A percentile compares a stretch with the other conserved stretches of the same genome.
Conservation (phyloP, 2,888 invertebrate genomes). For the Ennomos quercinarius region DNA sequence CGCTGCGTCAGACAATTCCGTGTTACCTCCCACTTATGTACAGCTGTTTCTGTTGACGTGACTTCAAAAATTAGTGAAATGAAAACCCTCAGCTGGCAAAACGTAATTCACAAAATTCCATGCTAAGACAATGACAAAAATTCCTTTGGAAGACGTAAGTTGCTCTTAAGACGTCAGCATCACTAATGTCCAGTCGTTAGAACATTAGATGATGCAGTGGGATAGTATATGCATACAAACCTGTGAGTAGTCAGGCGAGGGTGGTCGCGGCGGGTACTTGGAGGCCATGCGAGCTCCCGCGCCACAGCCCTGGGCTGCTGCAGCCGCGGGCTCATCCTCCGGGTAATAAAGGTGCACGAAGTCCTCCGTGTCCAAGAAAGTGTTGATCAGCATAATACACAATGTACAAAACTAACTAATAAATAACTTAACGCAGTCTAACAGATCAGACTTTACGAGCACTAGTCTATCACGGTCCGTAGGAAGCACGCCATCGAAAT, state of each 20-base stretch:
- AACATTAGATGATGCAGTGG: neutral
- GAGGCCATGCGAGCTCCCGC: constrained; percentile 79
- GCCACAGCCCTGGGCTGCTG: constrained; percentile 74
- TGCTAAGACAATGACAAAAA: no score
- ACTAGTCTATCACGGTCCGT: constrained; percentile 61
- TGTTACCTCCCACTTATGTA: constrained; percentile 8
- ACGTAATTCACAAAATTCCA: no score
- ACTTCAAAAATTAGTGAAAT: no score
- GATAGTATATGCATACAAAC: constrained; percentile 50
- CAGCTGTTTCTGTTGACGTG: constrained; percentile 3
- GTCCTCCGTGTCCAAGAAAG: constrained; percentile 83
- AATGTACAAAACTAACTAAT: constrained; percentile 69
- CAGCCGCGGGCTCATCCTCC: constrained; percentile 76
- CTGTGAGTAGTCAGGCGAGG: constrained; percentile 77
- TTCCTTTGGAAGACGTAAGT: no score
- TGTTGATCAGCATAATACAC: constrained; percentile 83
- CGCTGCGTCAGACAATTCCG: constrained; percentile 20
- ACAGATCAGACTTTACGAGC: constrained; percentile 70
- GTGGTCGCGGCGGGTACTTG: constrained; percentile 75
- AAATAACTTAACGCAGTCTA: constrained; percentile 75
- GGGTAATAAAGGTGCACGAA: constrained; percentile 83
- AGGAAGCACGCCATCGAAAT: constrained; percentile 75
- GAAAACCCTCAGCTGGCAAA: no score
- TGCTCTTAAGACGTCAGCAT: no score
- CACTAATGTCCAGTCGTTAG: neutral